A percentile compares a stretch with the other conserved stretches of the same genome.
Conservation (phyloP, 2,888 invertebrate genomes). For the Teleiodes luculella region DNA sequence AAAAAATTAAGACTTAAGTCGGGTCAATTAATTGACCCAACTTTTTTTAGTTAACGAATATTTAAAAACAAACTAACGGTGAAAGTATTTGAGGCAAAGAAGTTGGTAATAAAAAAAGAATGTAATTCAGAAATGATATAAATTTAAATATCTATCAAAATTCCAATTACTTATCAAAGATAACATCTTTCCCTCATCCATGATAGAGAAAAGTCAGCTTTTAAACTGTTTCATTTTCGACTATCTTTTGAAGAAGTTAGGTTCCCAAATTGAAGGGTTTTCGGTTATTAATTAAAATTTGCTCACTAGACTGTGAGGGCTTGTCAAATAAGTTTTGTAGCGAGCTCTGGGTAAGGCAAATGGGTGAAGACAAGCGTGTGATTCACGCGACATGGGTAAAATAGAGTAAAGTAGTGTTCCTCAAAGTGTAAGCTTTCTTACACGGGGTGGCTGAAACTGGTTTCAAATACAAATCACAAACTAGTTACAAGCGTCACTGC, state of each 20-base stretch:
- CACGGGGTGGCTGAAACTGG: too few species aligned
- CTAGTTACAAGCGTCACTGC: too few species aligned
- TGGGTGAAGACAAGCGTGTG: slow-evolving; percentile 53
- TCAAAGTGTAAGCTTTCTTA: too few species aligned
- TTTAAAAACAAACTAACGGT: too few species aligned
- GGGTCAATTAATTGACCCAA: too few species aligned
- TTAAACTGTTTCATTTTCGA: background rate
- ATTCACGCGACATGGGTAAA: slow-evolving; percentile 37
- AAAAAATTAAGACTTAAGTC: too few species aligned
- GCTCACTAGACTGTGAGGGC: slow-evolving; percentile 55
- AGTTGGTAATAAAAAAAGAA: too few species aligned
- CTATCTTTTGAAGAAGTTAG: background rate
- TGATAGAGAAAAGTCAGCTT: background rate
- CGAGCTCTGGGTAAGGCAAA: slow-evolving; percentile 45
- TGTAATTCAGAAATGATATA: too few species aligned
- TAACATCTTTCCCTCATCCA: background rate
- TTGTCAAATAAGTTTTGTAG: slow-evolving; percentile 49
- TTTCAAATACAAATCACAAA: too few species aligned
- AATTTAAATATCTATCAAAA: background rate
- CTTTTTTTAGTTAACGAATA: too few species aligned
- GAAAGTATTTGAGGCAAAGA: too few species aligned
- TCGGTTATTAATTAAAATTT: slow-evolving; percentile 43
- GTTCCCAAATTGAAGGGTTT: background rate
- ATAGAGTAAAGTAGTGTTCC: background rate
- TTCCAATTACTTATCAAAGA: background rate